Percentiles rank a stretch among this genome's conserved stretches.
Evolutionary conservation across 1,140 invertebrate genomes (phyloP).

Genomic region (Octopus sinensis): DNA sequence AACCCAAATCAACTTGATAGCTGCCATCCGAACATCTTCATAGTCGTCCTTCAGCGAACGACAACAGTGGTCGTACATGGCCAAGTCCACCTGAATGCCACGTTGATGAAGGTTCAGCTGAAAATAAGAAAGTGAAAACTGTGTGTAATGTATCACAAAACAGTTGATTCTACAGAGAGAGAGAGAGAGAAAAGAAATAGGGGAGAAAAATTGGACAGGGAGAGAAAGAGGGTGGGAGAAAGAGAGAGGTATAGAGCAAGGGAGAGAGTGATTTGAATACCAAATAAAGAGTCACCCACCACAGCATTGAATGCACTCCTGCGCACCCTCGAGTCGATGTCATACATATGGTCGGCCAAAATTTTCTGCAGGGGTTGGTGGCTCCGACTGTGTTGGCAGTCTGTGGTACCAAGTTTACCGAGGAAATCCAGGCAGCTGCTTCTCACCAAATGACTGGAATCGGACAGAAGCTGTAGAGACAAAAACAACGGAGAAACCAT

Average conservation of each 20-base stretch:
- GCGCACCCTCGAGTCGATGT: constrained; percentile 85
- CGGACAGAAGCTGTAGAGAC: constrained; percentile 66
- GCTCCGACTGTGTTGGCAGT: constrained; percentile 25
- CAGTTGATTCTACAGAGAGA: too few relatives aligned
- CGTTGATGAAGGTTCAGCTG: constrained; percentile 71
- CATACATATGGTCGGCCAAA: constrained; percentile 43
- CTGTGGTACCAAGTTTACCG: constrained; percentile 42
- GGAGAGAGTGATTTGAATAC: not conserved
- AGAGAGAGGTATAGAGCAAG: too few relatives aligned
- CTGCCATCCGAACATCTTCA: constrained; percentile 84
- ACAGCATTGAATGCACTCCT: constrained; percentile 82
- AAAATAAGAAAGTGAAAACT: too few relatives aligned
- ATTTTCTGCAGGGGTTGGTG: constrained; percentile 29
- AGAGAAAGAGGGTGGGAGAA: too few relatives aligned
- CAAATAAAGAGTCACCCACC: constrained; percentile 59
- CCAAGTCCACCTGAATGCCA: constrained; percentile 73
- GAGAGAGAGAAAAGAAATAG: too few relatives aligned
- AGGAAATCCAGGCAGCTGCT: constrained; percentile 75
- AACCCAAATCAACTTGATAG: constrained; percentile 80
- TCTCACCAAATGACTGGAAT: constrained; percentile 74
- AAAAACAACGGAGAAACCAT: not conserved
- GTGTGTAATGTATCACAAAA: too few relatives aligned
- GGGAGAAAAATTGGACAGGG: too few relatives aligned
- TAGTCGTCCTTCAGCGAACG: constrained; percentile 87
- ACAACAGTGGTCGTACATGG: constrained; percentile 78